Evolutionary conservation across 2,888 invertebrate species (phyloP).

Genomic region (Trissoscelio sp.): DNA sequence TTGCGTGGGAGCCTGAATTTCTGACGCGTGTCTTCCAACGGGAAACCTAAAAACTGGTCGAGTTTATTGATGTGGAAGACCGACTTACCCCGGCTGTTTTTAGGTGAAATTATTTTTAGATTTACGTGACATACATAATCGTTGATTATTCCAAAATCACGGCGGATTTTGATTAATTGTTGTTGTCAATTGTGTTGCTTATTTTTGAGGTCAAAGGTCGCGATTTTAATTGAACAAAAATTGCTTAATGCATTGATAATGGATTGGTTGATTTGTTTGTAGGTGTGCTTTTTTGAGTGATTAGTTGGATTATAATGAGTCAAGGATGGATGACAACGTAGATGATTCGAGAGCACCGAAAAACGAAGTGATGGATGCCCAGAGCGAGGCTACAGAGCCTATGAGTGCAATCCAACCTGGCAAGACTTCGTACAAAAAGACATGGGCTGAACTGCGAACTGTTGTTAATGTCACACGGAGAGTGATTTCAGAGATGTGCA

Average conservation of each 20-base stretch:
- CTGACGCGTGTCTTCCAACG: not conserved
- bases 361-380: constrained; percentile 60
- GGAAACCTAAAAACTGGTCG: not conserved
- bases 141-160: constrained; percentile 39
- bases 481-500: constrained; percentile 90
- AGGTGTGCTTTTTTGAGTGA: constrained; percentile 21
- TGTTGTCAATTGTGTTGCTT: not conserved
- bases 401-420: constrained; percentile 3
- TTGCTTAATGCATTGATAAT: too few relatives aligned
- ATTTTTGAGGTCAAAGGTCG: too few relatives aligned
- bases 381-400: constrained; percentile 21
- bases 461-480: constrained; percentile 92
- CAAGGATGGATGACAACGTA: constrained; percentile 43
- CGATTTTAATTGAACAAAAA: too few relatives aligned
- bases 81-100: constrained; percentile 19
- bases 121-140: constrained; percentile 29
- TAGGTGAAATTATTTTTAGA: constrained; percentile 61
- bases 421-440: constrained; percentile 76
- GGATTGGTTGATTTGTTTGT: too few relatives aligned
- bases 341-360: constrained; percentile 28
- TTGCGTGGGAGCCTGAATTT: not conserved
- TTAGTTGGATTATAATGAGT: constrained; percentile 28
- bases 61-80: not conserved
- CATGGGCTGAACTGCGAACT: constrained; percentile 92
- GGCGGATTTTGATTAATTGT: not conserved